These are phyloP conservation scores for Gymnosoma rotundatum DNA, from an alignment of 2,888 invertebrate genomes.

Conservation along the genomic window DNA sequence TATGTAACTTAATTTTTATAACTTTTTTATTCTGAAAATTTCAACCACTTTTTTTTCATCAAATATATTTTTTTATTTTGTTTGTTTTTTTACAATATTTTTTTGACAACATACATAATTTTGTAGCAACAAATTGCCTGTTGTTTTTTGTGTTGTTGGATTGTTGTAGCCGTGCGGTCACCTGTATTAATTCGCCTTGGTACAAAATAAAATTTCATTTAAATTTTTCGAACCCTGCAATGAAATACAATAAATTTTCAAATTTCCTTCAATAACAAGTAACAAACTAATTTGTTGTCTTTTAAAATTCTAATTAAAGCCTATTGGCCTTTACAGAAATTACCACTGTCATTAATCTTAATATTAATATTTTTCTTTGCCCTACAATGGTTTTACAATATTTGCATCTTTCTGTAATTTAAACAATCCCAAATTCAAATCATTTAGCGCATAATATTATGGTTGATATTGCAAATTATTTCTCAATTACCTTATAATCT, in stretches of 20 bases:
- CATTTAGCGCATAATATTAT: slow-evolving; percentile 63
- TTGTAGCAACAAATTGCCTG: too few species aligned
- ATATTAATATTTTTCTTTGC: slow-evolving; percentile 38
- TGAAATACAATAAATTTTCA: neutral
- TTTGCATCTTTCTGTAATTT: neutral
- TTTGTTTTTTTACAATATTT: too few species aligned
- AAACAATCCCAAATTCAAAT: slow-evolving; percentile 36
- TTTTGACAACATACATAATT: too few species aligned
- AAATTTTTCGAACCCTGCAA: neutral
- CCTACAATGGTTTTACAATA: neutral
- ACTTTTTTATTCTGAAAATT: too few species aligned
- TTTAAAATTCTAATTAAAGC: slow-evolving; percentile 30
- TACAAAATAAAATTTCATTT: neutral
- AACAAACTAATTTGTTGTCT: slow-evolving; percentile 6
- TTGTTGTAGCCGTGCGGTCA: too few species aligned
- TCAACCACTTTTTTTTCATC: too few species aligned
- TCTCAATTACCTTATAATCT: slow-evolving; percentile 66
- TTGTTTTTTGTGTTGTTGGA: too few species aligned
- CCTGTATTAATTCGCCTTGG: too few species aligned
- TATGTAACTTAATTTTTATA: too few species aligned
- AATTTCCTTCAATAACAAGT: neutral
- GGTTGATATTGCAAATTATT: slow-evolving; percentile 66
- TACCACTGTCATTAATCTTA: slow-evolving; percentile 27
- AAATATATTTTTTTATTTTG: too few species aligned
- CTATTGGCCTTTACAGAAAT: slow-evolving; percentile 41